Evolutionary conservation across 2,888 invertebrate genomes (phyloP).

Genomic region (Nesidiocoris tenuis): DNA sequence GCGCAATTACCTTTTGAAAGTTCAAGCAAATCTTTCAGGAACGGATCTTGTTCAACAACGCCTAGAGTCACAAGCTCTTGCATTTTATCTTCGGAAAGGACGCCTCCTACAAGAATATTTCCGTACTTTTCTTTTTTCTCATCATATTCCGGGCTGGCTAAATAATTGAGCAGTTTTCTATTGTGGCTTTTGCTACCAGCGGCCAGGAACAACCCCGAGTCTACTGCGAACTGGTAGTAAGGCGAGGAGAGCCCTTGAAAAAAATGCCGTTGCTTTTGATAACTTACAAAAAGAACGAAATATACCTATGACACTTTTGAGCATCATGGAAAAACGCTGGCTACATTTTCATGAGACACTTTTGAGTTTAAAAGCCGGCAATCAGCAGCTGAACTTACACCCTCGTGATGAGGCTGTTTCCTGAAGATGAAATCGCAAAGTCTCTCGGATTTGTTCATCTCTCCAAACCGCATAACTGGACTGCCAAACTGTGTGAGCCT

Average conservation of each 20-base stretch:
- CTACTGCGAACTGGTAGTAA: slow-evolving; percentile 10
- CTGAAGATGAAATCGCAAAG: background rate
- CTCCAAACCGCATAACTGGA: background rate
- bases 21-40: slow-evolving; percentile 15
- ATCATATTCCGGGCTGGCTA: background rate
- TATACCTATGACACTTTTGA: too few relatives aligned
- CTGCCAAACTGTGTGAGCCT: background rate
- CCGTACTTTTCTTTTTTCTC: slow-evolving; percentile 6
- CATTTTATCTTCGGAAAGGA: slow-evolving; percentile 23
- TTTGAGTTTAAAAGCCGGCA: background rate
- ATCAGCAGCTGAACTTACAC: background rate
- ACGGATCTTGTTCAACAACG: slow-evolving; percentile 10
- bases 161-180: background rate
- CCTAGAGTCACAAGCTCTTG: slow-evolving; percentile 18
- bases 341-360: background rate
- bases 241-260: slow-evolving; percentile 27
- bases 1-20: background rate
- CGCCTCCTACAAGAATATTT: slow-evolving; percentile 13
- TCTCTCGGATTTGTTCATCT: background rate
- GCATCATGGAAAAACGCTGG: too few relatives aligned
- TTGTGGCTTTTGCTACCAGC: background rate
- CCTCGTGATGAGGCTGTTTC: background rate
- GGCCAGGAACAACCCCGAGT: background rate
- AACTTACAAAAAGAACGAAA: too few relatives aligned
- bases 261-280: background rate